Evolutionary conservation across 2,888 invertebrate genomes (phyloP).

Genomic region (Polyommatus icarus): DNA sequence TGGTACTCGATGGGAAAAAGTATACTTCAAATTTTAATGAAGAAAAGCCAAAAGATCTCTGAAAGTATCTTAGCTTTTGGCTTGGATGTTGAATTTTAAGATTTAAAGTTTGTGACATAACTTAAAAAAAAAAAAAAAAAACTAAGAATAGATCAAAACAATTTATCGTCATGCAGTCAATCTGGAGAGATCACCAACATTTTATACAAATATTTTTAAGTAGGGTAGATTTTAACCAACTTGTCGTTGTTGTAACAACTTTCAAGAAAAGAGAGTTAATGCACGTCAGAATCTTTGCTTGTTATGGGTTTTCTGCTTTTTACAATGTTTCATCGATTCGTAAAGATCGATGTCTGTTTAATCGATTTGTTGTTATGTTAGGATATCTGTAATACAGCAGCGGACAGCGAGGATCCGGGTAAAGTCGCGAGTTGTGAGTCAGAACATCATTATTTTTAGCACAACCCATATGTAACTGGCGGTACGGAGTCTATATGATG

Average conservation of each 20-base stretch:
- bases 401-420: neutral
- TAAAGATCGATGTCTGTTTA: neutral
- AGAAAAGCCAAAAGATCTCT: no score
- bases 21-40: no score
- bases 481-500: constrained; percentile 14
- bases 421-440: constrained; percentile 23
- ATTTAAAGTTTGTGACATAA: no score
- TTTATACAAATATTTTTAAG: neutral
- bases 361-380: constrained; percentile 1
- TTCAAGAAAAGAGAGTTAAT: no score
- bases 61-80: no score
- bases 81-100: no score
- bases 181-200: neutral
- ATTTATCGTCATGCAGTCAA: no score
- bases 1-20: no score
- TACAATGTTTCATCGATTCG: neutral
- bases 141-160: no score
- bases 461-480: neutral
- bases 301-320: neutral
- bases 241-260: no score
- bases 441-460: constrained; percentile 26
- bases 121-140: no score
- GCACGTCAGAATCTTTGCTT: neutral
- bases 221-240: neutral
- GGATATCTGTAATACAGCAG: constrained; percentile 22